Evolutionary conservation across 2,797 vertebrate species (phyloP).

Genomic region (Scleropages formosus): DNA sequence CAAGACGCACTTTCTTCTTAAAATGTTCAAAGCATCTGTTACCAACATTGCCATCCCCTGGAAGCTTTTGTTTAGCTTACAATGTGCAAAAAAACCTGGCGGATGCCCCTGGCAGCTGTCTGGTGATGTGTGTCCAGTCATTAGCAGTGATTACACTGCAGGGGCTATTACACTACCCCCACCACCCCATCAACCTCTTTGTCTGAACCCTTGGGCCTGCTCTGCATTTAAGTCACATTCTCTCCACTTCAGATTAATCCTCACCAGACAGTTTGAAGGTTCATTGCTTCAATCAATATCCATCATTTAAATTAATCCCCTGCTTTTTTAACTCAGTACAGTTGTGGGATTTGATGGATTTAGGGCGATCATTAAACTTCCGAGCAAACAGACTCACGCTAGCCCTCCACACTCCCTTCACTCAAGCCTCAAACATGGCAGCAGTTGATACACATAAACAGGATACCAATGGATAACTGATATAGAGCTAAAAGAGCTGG

Average conservation of each 20-base stretch:
- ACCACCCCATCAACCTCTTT: constrained; percentile 3
- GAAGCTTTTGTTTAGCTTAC: constrained; percentile 52
- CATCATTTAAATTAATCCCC: constrained; percentile 56
- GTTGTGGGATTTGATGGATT: constrained; percentile 52
- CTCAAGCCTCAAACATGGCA: neutral
- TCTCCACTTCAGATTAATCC: constrained; percentile 46
- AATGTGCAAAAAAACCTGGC: constrained; percentile 25
- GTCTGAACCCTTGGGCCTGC: constrained; percentile 24
- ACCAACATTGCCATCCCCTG: constrained; percentile 55
- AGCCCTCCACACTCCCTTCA: neutral
- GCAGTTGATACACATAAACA: constrained; percentile 12
- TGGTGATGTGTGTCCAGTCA: constrained; percentile 32
- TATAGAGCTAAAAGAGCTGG: neutral
- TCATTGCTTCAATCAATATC: constrained; percentile 55
- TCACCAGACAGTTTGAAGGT: constrained; percentile 52
- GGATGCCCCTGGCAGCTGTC: constrained; percentile 8
- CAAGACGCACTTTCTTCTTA: constrained; percentile 13
- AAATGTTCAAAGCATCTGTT: constrained; percentile 55
- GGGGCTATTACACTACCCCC: constrained; percentile 22
- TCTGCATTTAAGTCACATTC: constrained; percentile 45
- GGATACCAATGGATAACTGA: constrained; percentile 2
- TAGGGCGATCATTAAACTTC: constrained; percentile 33
- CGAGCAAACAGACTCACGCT: neutral
- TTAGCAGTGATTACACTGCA: constrained; percentile 41
- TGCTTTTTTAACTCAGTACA: constrained; percentile 48